Conservation (phyloP, 2,113 vertebrate species). For the Bubo blakistoni region DNA sequence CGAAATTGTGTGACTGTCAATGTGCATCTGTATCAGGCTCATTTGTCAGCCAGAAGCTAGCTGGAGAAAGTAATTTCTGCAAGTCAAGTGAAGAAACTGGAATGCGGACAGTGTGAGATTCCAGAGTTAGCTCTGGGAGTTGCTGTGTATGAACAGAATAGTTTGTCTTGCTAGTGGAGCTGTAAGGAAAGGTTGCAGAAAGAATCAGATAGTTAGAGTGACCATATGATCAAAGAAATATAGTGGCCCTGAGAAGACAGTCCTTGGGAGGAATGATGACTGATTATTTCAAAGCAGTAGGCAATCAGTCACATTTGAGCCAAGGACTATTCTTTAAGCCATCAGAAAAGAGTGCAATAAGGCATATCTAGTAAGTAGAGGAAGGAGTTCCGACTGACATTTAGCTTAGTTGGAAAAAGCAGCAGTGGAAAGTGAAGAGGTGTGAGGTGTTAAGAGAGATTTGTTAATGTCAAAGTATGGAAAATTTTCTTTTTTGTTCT, state of each 20-base stretch:
- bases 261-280: not conserved
- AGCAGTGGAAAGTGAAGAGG: conserved; percentile 21
- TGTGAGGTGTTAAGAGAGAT: conserved; percentile 1
- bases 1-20: not conserved
- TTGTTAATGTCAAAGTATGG: conserved; percentile 20
- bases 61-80: not conserved
- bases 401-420: conserved; percentile 28
- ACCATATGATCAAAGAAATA: not conserved
- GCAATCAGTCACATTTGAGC: not conserved
- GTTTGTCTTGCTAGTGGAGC: not conserved
- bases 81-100: not conserved
- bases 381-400: not conserved
- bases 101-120: not conserved
- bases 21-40: not conserved
- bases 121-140: not conserved
- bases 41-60: not conserved
- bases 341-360: not conserved
- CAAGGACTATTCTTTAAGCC: not conserved
- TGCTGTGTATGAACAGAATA: not conserved
- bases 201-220: not conserved
- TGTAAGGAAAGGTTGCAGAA: not conserved
- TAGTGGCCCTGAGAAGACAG: not conserved
- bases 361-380: not conserved
- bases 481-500: conserved; percentile 11
- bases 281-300: not conserved